A percentile compares a stretch with the other conserved stretches of the same genome.
Conservation (phyloP, 1,140 invertebrate species). For the Lutraria rhynchaena region DNA sequence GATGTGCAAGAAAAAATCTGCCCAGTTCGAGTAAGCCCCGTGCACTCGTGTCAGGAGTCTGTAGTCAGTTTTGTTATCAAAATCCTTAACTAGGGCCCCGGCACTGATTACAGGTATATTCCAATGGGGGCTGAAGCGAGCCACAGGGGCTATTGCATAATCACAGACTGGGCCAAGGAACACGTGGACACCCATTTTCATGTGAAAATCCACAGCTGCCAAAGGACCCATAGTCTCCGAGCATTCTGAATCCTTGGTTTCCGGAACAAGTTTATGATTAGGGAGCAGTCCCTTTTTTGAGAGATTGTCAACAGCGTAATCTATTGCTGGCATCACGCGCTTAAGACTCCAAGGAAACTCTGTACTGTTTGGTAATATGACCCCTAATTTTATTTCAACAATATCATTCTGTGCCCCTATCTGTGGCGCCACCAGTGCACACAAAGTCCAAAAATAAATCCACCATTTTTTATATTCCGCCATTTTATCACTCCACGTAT, state of each 20-base stretch:
- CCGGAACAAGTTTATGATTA: constrained; percentile 61
- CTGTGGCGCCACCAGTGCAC: neutral
- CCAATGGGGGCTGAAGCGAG: constrained; percentile 92
- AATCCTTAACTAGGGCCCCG: constrained; percentile 91
- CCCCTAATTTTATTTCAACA: constrained; percentile 65
- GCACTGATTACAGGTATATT: constrained; percentile 93
- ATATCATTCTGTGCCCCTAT: neutral
- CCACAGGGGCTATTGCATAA: constrained; percentile 95
- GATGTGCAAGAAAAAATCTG: constrained; percentile 87
- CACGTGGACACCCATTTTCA: constrained; percentile 85
- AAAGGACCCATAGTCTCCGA: constrained; percentile 74
- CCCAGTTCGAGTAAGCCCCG: constrained; percentile 85
- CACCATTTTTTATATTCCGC: too few species aligned
- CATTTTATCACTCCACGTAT: too few species aligned
- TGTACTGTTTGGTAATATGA: constrained; percentile 66
- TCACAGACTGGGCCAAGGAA: constrained; percentile 96
- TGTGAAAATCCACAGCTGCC: constrained; percentile 76
- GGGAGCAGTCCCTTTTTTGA: constrained; percentile 55
- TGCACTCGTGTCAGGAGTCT: constrained; percentile 73
- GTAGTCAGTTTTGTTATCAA: constrained; percentile 82
- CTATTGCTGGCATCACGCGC: constrained; percentile 71
- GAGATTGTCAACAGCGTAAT: constrained; percentile 68
- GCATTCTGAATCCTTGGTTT: constrained; percentile 73
- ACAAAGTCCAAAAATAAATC: too few species aligned
- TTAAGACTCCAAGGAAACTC: constrained; percentile 65